phyloP scores from a whole-genome alignment of 1,140 invertebrate species.

The Paraescarpia echinospica region DNA sequence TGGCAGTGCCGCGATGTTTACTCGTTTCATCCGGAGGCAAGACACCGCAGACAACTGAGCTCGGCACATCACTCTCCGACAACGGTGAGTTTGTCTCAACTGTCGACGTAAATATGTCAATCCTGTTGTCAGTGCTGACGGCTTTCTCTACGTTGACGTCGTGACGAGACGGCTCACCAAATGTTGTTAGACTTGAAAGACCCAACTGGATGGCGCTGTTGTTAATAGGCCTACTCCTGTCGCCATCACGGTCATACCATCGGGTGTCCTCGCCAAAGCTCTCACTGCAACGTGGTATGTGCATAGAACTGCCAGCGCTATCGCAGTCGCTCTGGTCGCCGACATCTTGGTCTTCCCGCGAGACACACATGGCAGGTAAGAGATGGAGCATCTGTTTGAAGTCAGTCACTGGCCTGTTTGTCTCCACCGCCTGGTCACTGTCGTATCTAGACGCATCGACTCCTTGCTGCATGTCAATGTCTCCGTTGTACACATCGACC shows the following conservation, averaged over 20 bases:
- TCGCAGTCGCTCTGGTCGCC: neutral
- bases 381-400: neutral
- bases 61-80: neutral
- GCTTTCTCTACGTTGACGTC: neutral
- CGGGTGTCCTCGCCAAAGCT: neutral
- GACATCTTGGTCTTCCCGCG: neutral
- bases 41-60: neutral
- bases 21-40: neutral
- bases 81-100: neutral
- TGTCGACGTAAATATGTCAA: neutral
- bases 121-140: neutral
- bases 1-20: neutral
- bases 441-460: neutral
- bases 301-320: neutral
- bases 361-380: neutral
- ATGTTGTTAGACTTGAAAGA: neutral
- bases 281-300: neutral
- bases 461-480: neutral
- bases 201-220: neutral
- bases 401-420: neutral
- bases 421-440: neutral
- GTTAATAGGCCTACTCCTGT: too few species aligned
- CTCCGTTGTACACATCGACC: neutral
- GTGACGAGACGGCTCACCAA: neutral
- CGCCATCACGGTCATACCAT: too few species aligned